Conservation (phyloP, 2,888 invertebrate species). For the Scelioninae gen. 1 region DNA sequence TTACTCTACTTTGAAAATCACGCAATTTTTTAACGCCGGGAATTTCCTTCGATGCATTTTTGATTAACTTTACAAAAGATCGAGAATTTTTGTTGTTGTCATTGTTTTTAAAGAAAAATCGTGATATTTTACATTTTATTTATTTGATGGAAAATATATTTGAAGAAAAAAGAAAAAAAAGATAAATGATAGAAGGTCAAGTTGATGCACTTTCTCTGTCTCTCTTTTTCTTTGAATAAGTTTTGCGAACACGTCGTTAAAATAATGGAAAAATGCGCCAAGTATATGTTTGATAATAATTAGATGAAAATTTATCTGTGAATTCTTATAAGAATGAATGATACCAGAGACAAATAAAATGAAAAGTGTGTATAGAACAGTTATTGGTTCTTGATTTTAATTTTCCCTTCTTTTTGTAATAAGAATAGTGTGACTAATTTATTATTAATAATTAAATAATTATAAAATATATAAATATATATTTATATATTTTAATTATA, state of each 20-base stretch:
- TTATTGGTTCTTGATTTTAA: neutral
- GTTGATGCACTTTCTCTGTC: conserved; percentile 25
- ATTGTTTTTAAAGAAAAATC: conserved; percentile 30
- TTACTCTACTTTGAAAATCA: conserved; percentile 4
- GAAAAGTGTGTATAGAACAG: conserved; percentile 58
- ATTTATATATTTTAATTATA: no score
- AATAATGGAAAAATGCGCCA: conserved; percentile 46
- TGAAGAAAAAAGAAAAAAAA: neutral
- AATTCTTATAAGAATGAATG: conserved; percentile 64
- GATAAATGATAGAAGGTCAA: neutral
- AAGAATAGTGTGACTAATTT: no score
- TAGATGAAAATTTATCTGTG: conserved; percentile 62
- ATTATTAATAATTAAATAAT: no score
- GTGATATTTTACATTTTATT: conserved; percentile 59
- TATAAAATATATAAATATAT: no score
- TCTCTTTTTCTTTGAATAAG: conserved; percentile 15
- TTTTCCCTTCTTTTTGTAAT: neutral
- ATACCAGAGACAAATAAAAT: conserved; percentile 63
- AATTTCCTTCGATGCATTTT: conserved; percentile 48
- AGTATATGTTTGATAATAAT: conserved; percentile 55
- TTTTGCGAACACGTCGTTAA: conserved; percentile 44
- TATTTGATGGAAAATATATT: conserved; percentile 19
- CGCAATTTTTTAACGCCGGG: conserved; percentile 21
- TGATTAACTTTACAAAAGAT: conserved; percentile 17
- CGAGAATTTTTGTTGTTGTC: conserved; percentile 21